These are phyloP conservation scores for Aphaenogaster floridana DNA, from an alignment of 1,140 invertebrate species.

Conservation along the genomic window DNA sequence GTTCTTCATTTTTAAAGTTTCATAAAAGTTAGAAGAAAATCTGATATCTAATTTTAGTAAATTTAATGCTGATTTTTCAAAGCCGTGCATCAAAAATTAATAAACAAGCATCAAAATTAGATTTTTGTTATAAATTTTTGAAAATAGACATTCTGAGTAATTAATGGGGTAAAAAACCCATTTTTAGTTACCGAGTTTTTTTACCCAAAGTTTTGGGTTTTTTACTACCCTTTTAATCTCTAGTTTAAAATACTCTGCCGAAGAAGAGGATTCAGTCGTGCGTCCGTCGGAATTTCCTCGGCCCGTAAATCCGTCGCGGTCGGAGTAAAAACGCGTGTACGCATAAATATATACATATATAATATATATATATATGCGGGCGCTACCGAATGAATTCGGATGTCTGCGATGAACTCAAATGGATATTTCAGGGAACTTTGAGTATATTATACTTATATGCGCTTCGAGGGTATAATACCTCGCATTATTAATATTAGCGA, in stretches of 20 bases:
- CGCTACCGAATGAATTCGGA: slow-evolving; percentile 17
- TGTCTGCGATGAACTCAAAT: slow-evolving; percentile 58
- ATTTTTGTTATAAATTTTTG: too few species aligned
- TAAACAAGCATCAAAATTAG: too few species aligned
- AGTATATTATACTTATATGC: not conserved
- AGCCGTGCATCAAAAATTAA: too few species aligned
- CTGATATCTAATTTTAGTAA: too few species aligned
- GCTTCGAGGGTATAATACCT: not conserved
- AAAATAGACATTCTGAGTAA: too few species aligned
- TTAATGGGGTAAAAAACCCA: too few species aligned
- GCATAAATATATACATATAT: slow-evolving; percentile 37
- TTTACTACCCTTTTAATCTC: too few species aligned
- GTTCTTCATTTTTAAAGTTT: too few species aligned
- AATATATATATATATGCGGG: slow-evolving; percentile 2
- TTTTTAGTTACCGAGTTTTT: too few species aligned
- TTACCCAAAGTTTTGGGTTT: too few species aligned
- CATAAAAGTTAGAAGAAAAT: too few species aligned
- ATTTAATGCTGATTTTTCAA: too few species aligned
- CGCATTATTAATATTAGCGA: slow-evolving; percentile 40
- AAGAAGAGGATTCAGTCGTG: not conserved
- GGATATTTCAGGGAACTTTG: not conserved
- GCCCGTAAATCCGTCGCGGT: slow-evolving; percentile 57
- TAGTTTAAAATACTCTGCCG: not conserved
- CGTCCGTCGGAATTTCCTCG: slow-evolving; percentile 11
- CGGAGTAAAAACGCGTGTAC: slow-evolving; percentile 53